Conservation (phyloP, 2,888 invertebrate genomes). For the Papilio elwesi region DNA sequence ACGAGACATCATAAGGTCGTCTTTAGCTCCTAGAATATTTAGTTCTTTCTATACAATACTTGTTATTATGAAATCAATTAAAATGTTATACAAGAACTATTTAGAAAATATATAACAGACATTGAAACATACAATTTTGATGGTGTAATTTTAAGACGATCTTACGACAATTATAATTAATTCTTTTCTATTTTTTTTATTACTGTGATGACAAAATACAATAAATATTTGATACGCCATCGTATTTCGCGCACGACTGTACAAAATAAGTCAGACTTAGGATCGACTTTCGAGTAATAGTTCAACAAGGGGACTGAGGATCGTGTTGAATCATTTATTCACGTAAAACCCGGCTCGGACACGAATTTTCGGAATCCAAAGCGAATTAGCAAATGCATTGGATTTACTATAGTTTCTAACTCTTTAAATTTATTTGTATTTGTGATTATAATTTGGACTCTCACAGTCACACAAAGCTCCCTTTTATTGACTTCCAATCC, state of each 20-base stretch:
- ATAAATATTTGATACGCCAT: too few relatives aligned
- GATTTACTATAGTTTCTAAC: background rate
- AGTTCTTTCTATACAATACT: too few relatives aligned
- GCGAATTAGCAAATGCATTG: constrained; percentile 33
- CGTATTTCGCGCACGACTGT: constrained; percentile 17
- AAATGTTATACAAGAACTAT: too few relatives aligned
- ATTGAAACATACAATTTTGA: too few relatives aligned
- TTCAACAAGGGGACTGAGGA: constrained; percentile 11
- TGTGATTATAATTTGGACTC: constrained; percentile 50
- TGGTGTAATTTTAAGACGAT: too few relatives aligned
- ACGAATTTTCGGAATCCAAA: constrained; percentile 41
- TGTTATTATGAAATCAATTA: too few relatives aligned
- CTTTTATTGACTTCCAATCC: background rate
- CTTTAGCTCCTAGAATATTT: too few relatives aligned
- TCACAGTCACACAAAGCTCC: background rate
- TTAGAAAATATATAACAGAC: too few relatives aligned
- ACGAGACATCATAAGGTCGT: too few relatives aligned
- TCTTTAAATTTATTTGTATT: background rate
- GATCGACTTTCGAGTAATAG: constrained; percentile 27
- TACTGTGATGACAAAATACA: too few relatives aligned
- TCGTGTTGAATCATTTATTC: constrained; percentile 38
- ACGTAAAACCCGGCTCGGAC: constrained; percentile 31
- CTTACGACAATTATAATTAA: too few relatives aligned
- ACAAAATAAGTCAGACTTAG: constrained; percentile 25
- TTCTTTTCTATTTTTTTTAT: too few relatives aligned